A percentile compares a stretch with the other conserved stretches of the same genome.
phyloP scores from a whole-genome alignment of 2,797 vertebrate genomes.

The Mus minutoides region DNA sequence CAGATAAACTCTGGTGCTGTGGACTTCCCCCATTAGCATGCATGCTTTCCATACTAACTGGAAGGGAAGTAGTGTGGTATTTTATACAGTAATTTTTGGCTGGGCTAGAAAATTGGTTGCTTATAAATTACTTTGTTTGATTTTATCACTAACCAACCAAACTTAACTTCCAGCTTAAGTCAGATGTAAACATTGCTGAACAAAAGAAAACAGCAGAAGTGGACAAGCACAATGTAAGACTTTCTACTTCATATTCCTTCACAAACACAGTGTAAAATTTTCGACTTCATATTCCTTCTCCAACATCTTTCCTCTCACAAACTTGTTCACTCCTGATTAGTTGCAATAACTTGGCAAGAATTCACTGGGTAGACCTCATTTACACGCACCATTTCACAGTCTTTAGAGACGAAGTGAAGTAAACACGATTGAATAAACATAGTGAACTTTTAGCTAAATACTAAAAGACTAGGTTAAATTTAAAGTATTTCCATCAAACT shows the following conservation, averaged over 20 bases:
- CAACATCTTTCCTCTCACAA: neutral
- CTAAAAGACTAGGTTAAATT: constrained; percentile 28
- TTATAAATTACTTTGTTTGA: constrained; percentile 35
- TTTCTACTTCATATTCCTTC: neutral
- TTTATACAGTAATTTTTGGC: neutral
- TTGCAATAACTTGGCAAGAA: constrained; percentile 28
- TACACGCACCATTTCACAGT: constrained; percentile 1
- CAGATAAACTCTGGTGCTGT: neutral
- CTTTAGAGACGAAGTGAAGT: neutral
- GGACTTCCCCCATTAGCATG: neutral
- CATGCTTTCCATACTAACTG: neutral
- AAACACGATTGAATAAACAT: neutral
- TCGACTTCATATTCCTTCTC: neutral
- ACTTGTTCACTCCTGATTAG: neutral
- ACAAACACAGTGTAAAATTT: neutral
- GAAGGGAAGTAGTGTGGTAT: neutral
- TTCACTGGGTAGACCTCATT: neutral
- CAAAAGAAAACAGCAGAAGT: constrained; percentile 15
- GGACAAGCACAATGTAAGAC: neutral
- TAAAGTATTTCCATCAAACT: constrained; percentile 11
- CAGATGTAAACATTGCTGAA: neutral
- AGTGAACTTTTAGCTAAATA: neutral
- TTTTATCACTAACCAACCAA: constrained; percentile 39
- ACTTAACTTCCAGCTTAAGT: neutral
- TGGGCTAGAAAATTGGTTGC: neutral